phyloP scores from a whole-genome alignment of 2,888 invertebrate species.

The Ormyrus pomaceus region DNA sequence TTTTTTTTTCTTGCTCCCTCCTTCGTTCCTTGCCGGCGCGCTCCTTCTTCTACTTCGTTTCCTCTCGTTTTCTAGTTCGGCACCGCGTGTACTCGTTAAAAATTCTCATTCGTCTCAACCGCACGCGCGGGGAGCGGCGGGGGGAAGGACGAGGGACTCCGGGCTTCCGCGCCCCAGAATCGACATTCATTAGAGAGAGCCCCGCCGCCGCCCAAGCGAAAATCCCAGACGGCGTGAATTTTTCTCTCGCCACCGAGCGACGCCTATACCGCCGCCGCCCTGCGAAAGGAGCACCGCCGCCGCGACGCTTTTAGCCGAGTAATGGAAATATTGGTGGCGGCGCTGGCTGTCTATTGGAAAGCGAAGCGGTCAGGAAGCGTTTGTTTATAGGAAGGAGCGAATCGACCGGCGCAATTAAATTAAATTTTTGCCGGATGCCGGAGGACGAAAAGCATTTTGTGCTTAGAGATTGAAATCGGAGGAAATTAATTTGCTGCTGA shows the following conservation, averaged over 20 bases:
- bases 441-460: too few relatives aligned
- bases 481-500: too few relatives aligned
- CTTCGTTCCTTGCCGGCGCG: neutral
- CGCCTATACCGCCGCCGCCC: neutral
- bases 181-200: constrained; percentile 59
- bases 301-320: neutral
- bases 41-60: constrained; percentile 51
- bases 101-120: constrained; percentile 58
- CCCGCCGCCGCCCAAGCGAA: constrained; percentile 53
- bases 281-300: neutral
- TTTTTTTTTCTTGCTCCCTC: constrained; percentile 28
- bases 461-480: too few relatives aligned
- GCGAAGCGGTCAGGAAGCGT: too few relatives aligned
- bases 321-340: neutral
- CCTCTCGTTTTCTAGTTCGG: constrained; percentile 39
- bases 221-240: constrained; percentile 52
- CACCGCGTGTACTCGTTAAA: constrained; percentile 58
- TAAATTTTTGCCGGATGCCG: too few relatives aligned
- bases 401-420: too few relatives aligned
- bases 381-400: too few relatives aligned
- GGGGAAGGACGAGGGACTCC: constrained; percentile 6
- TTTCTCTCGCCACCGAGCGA: neutral
- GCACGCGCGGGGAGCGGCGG: constrained; percentile 29
- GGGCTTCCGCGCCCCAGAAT: constrained; percentile 56
- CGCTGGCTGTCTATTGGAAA: too few relatives aligned